These are phyloP conservation scores for Ectobius pallidus DNA, from an alignment of 2,888 invertebrate genomes.

Conservation along the genomic window DNA sequence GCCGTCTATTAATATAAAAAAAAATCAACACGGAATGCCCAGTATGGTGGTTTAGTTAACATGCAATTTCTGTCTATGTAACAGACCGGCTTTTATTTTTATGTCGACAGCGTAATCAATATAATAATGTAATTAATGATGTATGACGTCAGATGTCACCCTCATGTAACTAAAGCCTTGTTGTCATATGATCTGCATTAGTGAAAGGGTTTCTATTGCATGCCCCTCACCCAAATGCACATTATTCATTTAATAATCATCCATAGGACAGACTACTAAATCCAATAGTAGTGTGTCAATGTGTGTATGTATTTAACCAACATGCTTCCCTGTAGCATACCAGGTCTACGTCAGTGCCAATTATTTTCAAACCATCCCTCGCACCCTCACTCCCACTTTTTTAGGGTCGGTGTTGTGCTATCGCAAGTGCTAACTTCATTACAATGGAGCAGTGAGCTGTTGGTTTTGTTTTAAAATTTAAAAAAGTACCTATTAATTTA, in stretches of 20 bases:
- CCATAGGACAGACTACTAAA: not conserved
- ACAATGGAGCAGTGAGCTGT: no score
- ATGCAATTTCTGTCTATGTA: not conserved
- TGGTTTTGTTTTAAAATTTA: no score
- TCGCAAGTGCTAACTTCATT: no score
- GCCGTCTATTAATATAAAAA: no score
- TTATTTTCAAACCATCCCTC: not conserved
- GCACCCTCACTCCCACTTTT: no score
- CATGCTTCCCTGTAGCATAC: not conserved
- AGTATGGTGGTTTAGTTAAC: no score
- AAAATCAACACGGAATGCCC: no score
- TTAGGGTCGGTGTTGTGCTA: no score
- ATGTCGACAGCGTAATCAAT: conserved; percentile 9
- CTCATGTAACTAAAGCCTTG: conserved; percentile 10
- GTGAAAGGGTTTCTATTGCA: conserved; percentile 14
- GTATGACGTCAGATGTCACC: conserved; percentile 10
- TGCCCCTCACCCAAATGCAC: not conserved
- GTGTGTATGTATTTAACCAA: not conserved
- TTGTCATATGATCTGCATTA: conserved; percentile 14
- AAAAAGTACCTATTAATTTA: no score
- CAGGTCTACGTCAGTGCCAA: not conserved
- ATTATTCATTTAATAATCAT: conserved; percentile 9
- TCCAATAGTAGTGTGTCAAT: not conserved
- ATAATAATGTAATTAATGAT: conserved; percentile 12
- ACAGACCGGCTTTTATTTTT: not conserved